Percentiles rank a stretch among this genome's conserved stretches.
Evolutionary conservation across 2,888 invertebrate genomes (phyloP).

Genomic region (Myopa testacea): DNA sequence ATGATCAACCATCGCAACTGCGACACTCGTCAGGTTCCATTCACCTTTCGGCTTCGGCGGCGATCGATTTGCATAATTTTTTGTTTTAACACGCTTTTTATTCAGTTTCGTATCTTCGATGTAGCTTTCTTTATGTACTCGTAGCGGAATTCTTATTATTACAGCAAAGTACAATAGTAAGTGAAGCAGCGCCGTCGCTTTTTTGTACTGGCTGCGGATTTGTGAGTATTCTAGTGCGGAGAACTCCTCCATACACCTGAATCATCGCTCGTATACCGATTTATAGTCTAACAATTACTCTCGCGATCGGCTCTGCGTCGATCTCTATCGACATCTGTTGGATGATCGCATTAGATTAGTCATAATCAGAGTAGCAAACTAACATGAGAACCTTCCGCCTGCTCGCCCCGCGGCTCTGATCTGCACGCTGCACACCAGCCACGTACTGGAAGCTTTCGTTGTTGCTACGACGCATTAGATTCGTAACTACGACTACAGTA

Average conservation of each 20-base stretch:
- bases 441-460: background rate
- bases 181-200: background rate
- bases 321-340: too few relatives aligned
- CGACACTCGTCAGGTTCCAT: conserved; percentile 61
- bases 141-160: background rate
- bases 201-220: background rate
- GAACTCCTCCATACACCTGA: background rate
- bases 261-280: background rate
- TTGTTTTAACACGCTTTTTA: background rate
- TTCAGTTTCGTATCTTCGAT: background rate
- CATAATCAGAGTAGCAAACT: too few relatives aligned
- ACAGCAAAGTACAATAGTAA: background rate
- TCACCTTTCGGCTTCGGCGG: conserved; percentile 53
- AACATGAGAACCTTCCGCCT: background rate
- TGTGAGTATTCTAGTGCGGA: background rate
- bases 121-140: background rate
- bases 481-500: background rate
- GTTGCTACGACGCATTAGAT: background rate
- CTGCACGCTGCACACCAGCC: too few relatives aligned
- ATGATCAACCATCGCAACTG: conserved; percentile 48
- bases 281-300: background rate
- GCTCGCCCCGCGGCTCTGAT: background rate
- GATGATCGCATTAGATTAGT: too few relatives aligned
- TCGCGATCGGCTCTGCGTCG: background rate
- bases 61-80: conserved; percentile 9